These are phyloP conservation scores for Eilema depressum DNA, from an alignment of 2,888 invertebrate genomes.

Conservation along the genomic window DNA sequence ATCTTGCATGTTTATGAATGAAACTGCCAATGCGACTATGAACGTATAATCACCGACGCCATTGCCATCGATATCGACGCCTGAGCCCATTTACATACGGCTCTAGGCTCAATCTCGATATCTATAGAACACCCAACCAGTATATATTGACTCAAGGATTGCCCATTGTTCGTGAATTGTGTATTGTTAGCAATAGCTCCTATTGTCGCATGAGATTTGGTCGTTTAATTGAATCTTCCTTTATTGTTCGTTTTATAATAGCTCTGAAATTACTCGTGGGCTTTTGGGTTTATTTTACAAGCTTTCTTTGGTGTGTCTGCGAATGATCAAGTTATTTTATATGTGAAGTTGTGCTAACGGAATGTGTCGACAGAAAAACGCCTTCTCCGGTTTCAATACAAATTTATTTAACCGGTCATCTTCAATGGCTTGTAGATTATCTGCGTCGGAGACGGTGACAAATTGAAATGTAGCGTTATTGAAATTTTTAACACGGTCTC, in stretches of 20 bases:
- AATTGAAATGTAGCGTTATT: slow-evolving; percentile 55
- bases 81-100: slow-evolving; percentile 74
- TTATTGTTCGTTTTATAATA: slow-evolving; percentile 61
- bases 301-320: slow-evolving; percentile 26
- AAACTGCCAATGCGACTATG: slow-evolving; percentile 64
- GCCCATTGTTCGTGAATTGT: slow-evolving; percentile 75
- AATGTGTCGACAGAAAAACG: slow-evolving; percentile 38
- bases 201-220: slow-evolving; percentile 67
- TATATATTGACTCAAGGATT: slow-evolving; percentile 71
- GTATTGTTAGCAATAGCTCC: slow-evolving; percentile 67
- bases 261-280: slow-evolving; percentile 51
- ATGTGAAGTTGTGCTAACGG: slow-evolving; percentile 24
- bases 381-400: slow-evolving; percentile 40
- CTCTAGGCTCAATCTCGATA: slow-evolving; percentile 55
- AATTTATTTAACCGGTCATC: slow-evolving; percentile 48
- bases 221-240: slow-evolving; percentile 70
- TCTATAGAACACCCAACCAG: slow-evolving; percentile 56
- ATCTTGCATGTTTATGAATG: slow-evolving; percentile 84
- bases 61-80: slow-evolving; percentile 72
- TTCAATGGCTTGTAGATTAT: slow-evolving; percentile 49
- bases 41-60: slow-evolving; percentile 79
- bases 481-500: slow-evolving; percentile 50
- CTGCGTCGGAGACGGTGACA: slow-evolving; percentile 45
- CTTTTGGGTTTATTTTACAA: slow-evolving; percentile 43
- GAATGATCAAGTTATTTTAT: slow-evolving; percentile 35